A percentile compares a stretch with the other conserved stretches of the same genome.
These are phyloP conservation scores for Cloeon dipterum DNA, from an alignment of 2,888 invertebrate species.

Conservation along the genomic window DNA sequence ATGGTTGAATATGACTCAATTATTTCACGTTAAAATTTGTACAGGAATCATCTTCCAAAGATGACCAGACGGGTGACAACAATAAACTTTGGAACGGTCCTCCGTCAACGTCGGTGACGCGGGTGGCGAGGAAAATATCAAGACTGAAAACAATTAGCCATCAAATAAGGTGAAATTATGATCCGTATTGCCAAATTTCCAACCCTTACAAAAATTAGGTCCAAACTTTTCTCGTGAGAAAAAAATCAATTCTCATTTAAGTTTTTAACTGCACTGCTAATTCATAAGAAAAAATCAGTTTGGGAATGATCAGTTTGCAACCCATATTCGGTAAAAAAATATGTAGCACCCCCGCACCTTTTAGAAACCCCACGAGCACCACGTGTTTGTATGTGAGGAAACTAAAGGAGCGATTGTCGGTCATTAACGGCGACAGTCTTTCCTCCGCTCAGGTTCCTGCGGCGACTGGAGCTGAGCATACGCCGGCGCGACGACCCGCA, in stretches of 20 bases:
- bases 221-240: neutral
- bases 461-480: slow-evolving; percentile 44
- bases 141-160: slow-evolving; percentile 47
- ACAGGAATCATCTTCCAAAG: slow-evolving; percentile 1
- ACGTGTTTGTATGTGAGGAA: too few species aligned
- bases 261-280: too few species aligned
- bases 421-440: neutral
- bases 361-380: too few species aligned
- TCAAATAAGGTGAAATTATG: slow-evolving; percentile 40
- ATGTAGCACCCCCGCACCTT: too few species aligned
- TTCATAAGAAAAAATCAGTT: too few species aligned
- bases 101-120: neutral
- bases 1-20: too few species aligned
- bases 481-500: slow-evolving; percentile 42
- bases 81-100: neutral
- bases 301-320: neutral
- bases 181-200: neutral
- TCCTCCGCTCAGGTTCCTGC: slow-evolving; percentile 31
- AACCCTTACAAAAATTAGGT: neutral
- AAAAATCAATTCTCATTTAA: too few species aligned
- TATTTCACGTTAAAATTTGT: too few species aligned
- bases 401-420: neutral
- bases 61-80: neutral
- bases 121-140: slow-evolving; percentile 30
- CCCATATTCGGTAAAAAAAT: neutral